phyloP scores from a whole-genome alignment of 2,888 invertebrate species.

The Amiota minor region DNA sequence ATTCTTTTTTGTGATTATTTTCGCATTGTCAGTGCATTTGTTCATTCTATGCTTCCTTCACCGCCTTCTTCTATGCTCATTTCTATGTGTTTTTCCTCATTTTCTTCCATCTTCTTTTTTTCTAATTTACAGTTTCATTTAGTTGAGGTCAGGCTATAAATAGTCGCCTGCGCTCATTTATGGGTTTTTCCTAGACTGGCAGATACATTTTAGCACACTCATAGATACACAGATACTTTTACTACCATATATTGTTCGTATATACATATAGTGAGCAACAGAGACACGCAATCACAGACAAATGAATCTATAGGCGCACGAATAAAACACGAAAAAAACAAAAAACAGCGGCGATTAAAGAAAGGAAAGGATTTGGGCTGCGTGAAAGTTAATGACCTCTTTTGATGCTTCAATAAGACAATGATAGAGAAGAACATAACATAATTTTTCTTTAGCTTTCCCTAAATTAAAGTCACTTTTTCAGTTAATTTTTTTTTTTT shows the following conservation, averaged over 20 bases:
- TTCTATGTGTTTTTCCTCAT: background rate
- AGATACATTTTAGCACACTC: conserved; percentile 3
- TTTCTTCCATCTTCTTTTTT: conserved; percentile 32
- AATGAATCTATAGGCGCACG: background rate
- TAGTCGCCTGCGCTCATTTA: conserved; percentile 56
- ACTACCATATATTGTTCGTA: background rate
- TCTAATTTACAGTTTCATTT: conserved; percentile 67
- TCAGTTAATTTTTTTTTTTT: too few species aligned
- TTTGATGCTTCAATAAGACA: background rate
- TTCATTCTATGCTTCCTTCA: background rate
- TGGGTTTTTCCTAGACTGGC: conserved; percentile 17
- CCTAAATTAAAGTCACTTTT: too few species aligned
- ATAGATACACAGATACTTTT: background rate
- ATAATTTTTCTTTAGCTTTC: background rate
- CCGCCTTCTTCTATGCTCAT: background rate
- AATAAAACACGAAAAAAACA: background rate
- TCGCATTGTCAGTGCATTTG: conserved; percentile 56
- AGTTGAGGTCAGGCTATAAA: conserved; percentile 65
- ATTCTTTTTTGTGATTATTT: conserved; percentile 43
- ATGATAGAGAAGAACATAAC: background rate
- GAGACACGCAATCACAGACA: too few species aligned
- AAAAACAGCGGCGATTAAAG: background rate
- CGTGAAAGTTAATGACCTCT: conserved; percentile 28
- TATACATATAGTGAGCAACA: background rate
- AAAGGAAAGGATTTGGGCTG: background rate